A percentile compares a stretch with the other conserved stretches of the same genome.
phyloP scores from a whole-genome alignment of 2,797 vertebrate species.

The Melanitta fusca region DNA sequence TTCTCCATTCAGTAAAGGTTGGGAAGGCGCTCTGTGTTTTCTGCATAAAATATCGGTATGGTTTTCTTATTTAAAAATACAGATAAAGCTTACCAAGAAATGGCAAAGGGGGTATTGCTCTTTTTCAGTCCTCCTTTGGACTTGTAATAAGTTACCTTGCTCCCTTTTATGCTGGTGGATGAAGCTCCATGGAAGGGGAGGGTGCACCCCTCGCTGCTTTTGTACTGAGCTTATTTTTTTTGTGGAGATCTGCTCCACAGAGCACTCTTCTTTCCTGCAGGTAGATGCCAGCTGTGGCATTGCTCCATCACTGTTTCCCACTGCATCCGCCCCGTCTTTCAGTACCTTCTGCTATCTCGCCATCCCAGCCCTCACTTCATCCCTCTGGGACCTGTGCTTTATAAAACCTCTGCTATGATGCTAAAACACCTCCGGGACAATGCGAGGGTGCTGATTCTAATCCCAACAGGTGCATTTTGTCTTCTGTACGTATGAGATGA shows the following conservation, averaged over 20 bases:
- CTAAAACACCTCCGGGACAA: not conserved
- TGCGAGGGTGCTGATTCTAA: not conserved
- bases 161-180: not conserved
- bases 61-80: not conserved
- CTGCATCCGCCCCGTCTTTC: not conserved
- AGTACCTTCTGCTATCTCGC: not conserved
- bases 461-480: not conserved
- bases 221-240: not conserved
- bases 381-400: not conserved
- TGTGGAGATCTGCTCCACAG: not conserved
- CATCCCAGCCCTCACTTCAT: not conserved
- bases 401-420: not conserved
- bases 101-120: not conserved
- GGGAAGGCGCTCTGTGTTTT: not conserved
- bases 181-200: not conserved
- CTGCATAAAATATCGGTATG: not conserved
- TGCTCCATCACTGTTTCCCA: not conserved
- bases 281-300: not conserved
- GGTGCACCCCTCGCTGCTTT: not conserved
- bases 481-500: not conserved
- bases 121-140: not conserved
- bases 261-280: not conserved
- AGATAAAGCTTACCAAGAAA: not conserved
- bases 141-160: not conserved
- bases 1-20: not conserved